Evolutionary conservation across 2,113 vertebrate genomes (phyloP).

Genomic region (Empidonax traillii): DNA sequence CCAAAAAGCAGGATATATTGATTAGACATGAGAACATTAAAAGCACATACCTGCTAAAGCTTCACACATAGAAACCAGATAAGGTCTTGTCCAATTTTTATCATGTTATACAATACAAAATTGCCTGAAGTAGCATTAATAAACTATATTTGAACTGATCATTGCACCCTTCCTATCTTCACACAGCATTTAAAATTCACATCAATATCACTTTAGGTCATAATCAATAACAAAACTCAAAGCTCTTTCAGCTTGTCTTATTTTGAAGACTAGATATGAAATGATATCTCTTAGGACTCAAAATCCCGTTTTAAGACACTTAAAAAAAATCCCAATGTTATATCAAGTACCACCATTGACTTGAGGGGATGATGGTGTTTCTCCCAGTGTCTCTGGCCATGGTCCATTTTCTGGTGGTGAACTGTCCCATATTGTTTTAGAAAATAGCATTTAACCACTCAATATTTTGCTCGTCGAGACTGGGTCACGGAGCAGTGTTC

Average conservation of each 20-base stretch:
- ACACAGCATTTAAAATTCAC: background rate
- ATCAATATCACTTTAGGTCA: conserved; percentile 27
- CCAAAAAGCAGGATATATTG: background rate
- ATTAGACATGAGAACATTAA: conserved; percentile 22
- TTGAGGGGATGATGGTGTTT: background rate
- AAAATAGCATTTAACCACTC: conserved; percentile 13
- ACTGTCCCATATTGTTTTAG: background rate
- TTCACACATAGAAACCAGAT: background rate
- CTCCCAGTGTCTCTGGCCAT: background rate
- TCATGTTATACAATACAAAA: conserved; percentile 34
- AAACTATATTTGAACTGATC: conserved; percentile 4
- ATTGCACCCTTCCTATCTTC: background rate
- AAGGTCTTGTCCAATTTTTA: background rate
- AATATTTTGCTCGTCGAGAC: background rate
- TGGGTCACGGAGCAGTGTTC: background rate
- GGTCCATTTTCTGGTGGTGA: background rate
- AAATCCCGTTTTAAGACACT: background rate
- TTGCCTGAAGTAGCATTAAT: background rate
- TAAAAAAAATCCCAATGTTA: background rate
- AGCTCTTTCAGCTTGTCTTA: background rate
- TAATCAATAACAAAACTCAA: conserved; percentile 23
- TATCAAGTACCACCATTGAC: background rate
- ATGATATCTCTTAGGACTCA: background rate
- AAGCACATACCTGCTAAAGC: background rate
- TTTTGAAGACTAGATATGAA: background rate